phyloP scores from a whole-genome alignment of 1,140 invertebrate genomes.

The Contarinia nasturtii region DNA sequence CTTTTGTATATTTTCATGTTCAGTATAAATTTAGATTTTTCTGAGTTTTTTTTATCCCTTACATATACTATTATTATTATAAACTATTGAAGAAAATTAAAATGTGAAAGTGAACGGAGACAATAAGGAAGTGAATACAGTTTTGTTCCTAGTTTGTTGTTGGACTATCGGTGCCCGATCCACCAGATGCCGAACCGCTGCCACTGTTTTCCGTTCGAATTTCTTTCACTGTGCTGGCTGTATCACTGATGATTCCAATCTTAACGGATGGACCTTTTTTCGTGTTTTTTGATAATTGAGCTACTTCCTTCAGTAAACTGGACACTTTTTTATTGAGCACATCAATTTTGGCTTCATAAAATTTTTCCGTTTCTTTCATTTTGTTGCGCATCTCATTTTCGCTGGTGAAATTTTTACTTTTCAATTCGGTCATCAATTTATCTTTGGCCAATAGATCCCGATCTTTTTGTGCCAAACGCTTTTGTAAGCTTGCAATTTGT shows the following conservation, averaged over 20 bases:
- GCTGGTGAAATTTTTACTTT: constrained; percentile 74
- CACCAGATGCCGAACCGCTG: constrained; percentile 34
- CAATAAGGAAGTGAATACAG: not conserved
- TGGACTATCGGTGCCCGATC: constrained; percentile 57
- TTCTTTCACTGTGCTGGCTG: not conserved
- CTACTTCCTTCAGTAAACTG: constrained; percentile 61
- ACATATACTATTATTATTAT: too few relatives aligned
- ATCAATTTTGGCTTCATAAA: constrained; percentile 62
- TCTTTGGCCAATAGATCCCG: constrained; percentile 74
- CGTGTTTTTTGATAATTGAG: constrained; percentile 57
- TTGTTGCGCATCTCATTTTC: constrained; percentile 71
- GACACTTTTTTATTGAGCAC: constrained; percentile 61
- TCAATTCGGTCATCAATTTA: constrained; percentile 81
- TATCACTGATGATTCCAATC: constrained; percentile 9
- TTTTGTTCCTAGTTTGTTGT: constrained; percentile 27
- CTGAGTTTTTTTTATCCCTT: too few relatives aligned
- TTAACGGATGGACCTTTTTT: constrained; percentile 36
- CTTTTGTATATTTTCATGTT: too few relatives aligned
- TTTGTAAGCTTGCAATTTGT: constrained; percentile 81
- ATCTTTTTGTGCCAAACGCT: constrained; percentile 71
- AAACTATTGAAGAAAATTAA: too few relatives aligned
- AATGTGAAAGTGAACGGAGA: too few relatives aligned
- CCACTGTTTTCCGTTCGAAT: constrained; percentile 21
- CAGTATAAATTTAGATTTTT: too few relatives aligned
- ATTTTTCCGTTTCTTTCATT: constrained; percentile 61